phyloP scores from a whole-genome alignment of 2,888 invertebrate genomes.

The Tachina grossa region DNA sequence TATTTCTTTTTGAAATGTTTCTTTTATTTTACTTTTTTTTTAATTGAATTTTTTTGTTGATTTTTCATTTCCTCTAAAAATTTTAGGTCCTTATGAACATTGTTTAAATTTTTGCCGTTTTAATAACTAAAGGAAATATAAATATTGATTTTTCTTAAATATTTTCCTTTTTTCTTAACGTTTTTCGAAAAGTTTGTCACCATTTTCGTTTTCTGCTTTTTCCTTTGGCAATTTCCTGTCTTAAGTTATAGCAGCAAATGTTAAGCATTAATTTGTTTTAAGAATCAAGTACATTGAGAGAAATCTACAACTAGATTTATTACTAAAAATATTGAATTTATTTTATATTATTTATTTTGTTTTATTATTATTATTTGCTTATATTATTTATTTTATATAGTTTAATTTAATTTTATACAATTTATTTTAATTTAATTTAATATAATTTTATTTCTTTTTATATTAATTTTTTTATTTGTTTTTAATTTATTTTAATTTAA shows the following conservation, averaged over 20 bases:
- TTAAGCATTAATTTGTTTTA: constrained; percentile 40
- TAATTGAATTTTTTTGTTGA: background rate
- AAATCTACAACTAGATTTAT: background rate
- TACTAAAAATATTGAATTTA: background rate
- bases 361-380: no score
- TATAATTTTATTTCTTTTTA: no score
- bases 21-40: background rate
- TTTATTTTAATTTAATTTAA: no score
- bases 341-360: background rate
- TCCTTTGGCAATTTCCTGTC: constrained; percentile 56
- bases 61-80: constrained; percentile 8
- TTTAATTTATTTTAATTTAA: no score
- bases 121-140: constrained; percentile 12
- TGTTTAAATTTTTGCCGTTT: constrained; percentile 17
- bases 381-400: no score
- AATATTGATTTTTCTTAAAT: constrained; percentile 35
- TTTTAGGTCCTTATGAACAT: background rate
- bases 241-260: constrained; percentile 35
- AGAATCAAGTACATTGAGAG: background rate
- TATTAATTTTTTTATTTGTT: no score
- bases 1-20: background rate
- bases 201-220: constrained; percentile 18
- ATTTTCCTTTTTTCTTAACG: background rate
- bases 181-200: constrained; percentile 40
- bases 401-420: no score